phyloP scores from a whole-genome alignment of 2,113 vertebrate species.

The Panthera leo region DNA sequence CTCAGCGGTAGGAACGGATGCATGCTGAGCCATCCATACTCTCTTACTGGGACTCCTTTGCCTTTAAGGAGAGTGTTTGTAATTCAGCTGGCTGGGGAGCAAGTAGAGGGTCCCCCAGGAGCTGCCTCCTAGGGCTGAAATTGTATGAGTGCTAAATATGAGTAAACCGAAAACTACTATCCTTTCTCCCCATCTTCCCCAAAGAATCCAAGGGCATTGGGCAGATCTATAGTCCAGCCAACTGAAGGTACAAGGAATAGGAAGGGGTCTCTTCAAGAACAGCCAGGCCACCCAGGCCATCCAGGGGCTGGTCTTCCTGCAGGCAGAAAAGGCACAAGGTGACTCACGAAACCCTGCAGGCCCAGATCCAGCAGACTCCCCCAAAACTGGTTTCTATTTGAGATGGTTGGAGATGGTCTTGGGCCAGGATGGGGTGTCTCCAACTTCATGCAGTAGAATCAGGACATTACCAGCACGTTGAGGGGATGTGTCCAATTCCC shows the following conservation, averaged over 20 bases:
- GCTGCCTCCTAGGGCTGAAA: background rate
- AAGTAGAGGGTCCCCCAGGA: background rate
- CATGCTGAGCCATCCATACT: background rate
- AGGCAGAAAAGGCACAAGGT: background rate
- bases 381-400: background rate
- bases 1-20: background rate
- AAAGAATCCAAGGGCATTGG: background rate
- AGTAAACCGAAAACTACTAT: background rate
- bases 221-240: background rate
- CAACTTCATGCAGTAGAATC: background rate
- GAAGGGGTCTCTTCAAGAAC: background rate
- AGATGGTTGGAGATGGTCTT: background rate
- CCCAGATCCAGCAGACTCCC: background rate
- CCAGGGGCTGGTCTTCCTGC: background rate
- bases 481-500: background rate
- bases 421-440: background rate
- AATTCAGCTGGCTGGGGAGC: background rate
- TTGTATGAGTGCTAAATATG: background rate
- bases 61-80: background rate
- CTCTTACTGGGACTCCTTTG: background rate
- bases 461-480: background rate
- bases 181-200: background rate
- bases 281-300: background rate
- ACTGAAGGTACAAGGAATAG: background rate
- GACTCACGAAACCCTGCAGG: background rate